These are phyloP conservation scores for Phylloscopus trochiloides DNA, from an alignment of 2,113 vertebrate genomes.

Conservation along the genomic window DNA sequence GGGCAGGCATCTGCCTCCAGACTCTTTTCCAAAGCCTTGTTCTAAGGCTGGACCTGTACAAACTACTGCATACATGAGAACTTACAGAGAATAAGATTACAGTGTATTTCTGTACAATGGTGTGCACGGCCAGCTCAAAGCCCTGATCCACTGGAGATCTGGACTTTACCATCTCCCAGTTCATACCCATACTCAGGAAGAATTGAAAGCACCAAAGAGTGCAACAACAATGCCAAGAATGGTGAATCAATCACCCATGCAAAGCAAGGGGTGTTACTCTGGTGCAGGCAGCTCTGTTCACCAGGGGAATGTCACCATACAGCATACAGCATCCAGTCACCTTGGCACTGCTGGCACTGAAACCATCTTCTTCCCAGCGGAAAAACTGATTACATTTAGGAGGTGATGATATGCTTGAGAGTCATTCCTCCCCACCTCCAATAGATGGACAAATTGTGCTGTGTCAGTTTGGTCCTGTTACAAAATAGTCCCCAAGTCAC, in stretches of 20 bases:
- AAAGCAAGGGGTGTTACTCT: neutral
- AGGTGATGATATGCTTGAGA: neutral
- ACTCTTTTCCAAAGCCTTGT: neutral
- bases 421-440: neutral
- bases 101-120: neutral
- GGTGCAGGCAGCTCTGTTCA: neutral
- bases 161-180: neutral
- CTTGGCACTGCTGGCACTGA: neutral
- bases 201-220: neutral
- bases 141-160: neutral
- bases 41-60: neutral
- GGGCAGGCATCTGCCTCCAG: neutral
- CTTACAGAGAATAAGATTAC: neutral
- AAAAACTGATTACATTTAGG: neutral
- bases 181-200: neutral
- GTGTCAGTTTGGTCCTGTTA: neutral
- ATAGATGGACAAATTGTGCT: neutral
- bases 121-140: neutral
- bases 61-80: accelerated
- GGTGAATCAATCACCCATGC: neutral
- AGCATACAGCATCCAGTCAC: neutral
- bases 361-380: neutral
- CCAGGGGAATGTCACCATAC: neutral
- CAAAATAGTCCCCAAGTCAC: neutral
- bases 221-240: neutral